Conservation (phyloP, 23 tunicate species). For the Phallusia fumigata region DNA sequence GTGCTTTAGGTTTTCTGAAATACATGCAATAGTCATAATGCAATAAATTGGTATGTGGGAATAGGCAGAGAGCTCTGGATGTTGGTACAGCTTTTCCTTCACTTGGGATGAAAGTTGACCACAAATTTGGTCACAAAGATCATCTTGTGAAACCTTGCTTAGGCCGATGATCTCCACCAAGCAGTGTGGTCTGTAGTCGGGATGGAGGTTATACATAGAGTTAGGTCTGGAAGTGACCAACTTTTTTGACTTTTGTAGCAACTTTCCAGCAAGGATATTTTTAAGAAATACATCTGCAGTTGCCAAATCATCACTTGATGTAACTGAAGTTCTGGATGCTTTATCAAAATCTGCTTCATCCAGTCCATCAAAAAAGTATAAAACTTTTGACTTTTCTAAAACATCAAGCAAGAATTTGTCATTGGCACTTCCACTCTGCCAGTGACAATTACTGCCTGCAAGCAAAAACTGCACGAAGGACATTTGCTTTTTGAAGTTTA, state of each 20-base stretch:
- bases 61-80: constrained; percentile 14
- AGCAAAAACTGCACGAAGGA: constrained; percentile 11
- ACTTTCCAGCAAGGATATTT: constrained; percentile 9
- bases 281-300: constrained; percentile 12
- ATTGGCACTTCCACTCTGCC: not conserved
- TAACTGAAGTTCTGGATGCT: not conserved
- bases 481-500: not conserved
- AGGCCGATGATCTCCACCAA: not conserved
- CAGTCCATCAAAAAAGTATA: not conserved
- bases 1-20: not conserved
- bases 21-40: constrained; percentile 2
- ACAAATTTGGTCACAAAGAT: constrained; percentile 12
- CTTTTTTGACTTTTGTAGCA: constrained; percentile 7
- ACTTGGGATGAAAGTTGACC: constrained; percentile 1
- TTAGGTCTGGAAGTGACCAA: constrained; percentile 14
- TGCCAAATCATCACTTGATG: not conserved
- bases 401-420: not conserved
- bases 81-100: not conserved
- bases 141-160: not conserved
- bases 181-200: constrained; percentile 5
- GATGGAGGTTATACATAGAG: constrained; percentile 6
- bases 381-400: not conserved
- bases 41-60: constrained; percentile 12
- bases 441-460: not conserved
- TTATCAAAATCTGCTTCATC: constrained; percentile 8